phyloP scores from a whole-genome alignment of 2,113 vertebrate genomes.

The Ictalurus furcatus region DNA sequence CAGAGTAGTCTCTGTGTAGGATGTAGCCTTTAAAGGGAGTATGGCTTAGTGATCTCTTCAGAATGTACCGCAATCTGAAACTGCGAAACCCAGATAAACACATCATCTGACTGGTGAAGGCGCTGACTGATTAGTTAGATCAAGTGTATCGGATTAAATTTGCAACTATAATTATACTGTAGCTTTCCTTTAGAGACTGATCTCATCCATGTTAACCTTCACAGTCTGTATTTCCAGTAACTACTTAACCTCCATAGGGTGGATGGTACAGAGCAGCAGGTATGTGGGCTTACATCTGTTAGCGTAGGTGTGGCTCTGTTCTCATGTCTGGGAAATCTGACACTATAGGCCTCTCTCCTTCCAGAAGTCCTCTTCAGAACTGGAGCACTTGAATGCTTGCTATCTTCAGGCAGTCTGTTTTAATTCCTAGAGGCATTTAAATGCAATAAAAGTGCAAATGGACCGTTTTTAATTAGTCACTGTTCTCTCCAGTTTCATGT shows the following conservation, averaged over 20 bases:
- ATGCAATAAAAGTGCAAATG: not conserved
- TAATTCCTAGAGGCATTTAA: not conserved
- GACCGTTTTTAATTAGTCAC: conserved; percentile 15
- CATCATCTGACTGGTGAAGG: not conserved
- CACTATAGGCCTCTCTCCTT: not conserved
- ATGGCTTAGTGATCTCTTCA: not conserved
- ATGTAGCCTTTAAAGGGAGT: not conserved
- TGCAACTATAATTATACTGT: not conserved
- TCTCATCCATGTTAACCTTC: not conserved
- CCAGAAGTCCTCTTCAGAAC: conserved; percentile 59
- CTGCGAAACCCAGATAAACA: not conserved
- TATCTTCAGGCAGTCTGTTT: conserved; percentile 4
- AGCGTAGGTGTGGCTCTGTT: conserved; percentile 6
- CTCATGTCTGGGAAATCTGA: conserved; percentile 32
- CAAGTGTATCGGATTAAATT: not conserved
- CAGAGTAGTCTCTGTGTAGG: not conserved
- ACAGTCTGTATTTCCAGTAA: not conserved
- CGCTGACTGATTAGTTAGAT: not conserved
- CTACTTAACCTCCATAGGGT: not conserved
- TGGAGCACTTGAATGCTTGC: conserved; percentile 52
- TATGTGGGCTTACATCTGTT: not conserved
- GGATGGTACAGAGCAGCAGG: conserved; percentile 33
- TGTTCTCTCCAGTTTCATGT: not conserved
- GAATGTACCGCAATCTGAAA: not conserved
- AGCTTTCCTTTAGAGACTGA: not conserved